Evolutionary conservation across 2,113 vertebrate genomes (phyloP), one percentile per base, ranked within the genome.

Genomic region (Grantiella picta): DNA sequence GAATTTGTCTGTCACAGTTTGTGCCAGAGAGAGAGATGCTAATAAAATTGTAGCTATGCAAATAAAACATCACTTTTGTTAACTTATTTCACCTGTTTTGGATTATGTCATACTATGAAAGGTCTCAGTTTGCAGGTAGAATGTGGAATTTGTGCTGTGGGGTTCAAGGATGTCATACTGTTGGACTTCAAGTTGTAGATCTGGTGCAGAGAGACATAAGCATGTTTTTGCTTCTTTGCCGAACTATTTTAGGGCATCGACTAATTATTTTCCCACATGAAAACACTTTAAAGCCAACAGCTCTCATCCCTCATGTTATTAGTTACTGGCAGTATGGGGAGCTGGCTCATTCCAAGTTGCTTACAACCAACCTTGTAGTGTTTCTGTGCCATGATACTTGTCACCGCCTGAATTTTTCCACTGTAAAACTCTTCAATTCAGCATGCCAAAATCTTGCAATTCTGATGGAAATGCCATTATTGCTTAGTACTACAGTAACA

Each of bases 341-440:
- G 64, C 60, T 85, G 47, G 10, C 68, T 82, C 50, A 68, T 85
- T 73, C 56, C 72, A 22, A 21, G 4, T 6, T 60, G 50, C 57
- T 89, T 95, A 77, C n/a, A 87, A 33, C 35, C 82, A 75, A 31
- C 7, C n/a, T 71, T 10, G 1, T 15, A 35, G 5, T 57, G 9
- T 68, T 95, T 57, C 69, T 72, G 19, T 76, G 29, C 63, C 35
- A 49, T 27, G 42, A 33, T 8, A 12, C n/a, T 81, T 53, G 21
- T 50, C 44, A 38, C 14, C 82, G 36, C 23, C 21, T 25, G 22
- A 42, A 8, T 59, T 82, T 82, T 85, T 88, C 50, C 36, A n/a
- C 40, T 47, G 17, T 60, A 73, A 94, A 93, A 47, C 54, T 42
- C 44, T 87, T 73, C 63, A 90, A 8, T 90, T 78, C 83, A 77